Base-by-base conservation (phyloP, 2,113 vertebrate species). In the Ptychochromis oligacanthus region DNA sequence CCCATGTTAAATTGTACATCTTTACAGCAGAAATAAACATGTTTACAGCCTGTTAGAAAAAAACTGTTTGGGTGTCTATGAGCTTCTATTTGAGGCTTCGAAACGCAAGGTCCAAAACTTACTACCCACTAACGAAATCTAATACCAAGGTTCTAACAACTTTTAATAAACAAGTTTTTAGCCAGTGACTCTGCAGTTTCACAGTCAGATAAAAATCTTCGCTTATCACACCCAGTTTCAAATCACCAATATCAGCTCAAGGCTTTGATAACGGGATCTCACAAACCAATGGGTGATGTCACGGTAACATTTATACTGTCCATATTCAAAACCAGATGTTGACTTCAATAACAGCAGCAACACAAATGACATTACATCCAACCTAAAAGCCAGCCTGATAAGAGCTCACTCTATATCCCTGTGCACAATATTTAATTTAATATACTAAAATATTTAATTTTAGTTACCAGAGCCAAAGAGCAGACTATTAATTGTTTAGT, bases 291-390 rank as follows among this genome's bases (percentile, higher is more conserved):
- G 1, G 43, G 14, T 1, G 8, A 67, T 38, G 17, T 46, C 8
- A 38, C 3, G 9, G 38, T 10, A 38, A 9, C 7, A 2, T 38
- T 38, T 38, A 9, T 38, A 38, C 9, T 2, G 7, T 7, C 9
- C 2, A 38, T 10, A 9, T 38, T 38, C 38, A 38, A 9, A 26
- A 67, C 14, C n/a, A 67, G 38, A 46, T 46, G 62, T 67, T 67
- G 38, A 67, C 24, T 67, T 67, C 40, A 43, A 65, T 40, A 65
- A 43, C 2, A 65, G 22, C n/a, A 65, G 22, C 40, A 0, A 24
- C 13, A 14, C 8, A 38, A 38, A 40, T 0, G 34, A 9, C n/a
- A n/a, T 15, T 15, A 65, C 36, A 65, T 24, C 0, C 38, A 3
- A 38, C 62, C n/a, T 65, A 40, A 3, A 40, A 40, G 38, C 10